Evolutionary conservation across 2,797 vertebrate genomes (phyloP), one percentile per base, ranked within the genome.

Genomic region (Cottoperca gobio): DNA sequence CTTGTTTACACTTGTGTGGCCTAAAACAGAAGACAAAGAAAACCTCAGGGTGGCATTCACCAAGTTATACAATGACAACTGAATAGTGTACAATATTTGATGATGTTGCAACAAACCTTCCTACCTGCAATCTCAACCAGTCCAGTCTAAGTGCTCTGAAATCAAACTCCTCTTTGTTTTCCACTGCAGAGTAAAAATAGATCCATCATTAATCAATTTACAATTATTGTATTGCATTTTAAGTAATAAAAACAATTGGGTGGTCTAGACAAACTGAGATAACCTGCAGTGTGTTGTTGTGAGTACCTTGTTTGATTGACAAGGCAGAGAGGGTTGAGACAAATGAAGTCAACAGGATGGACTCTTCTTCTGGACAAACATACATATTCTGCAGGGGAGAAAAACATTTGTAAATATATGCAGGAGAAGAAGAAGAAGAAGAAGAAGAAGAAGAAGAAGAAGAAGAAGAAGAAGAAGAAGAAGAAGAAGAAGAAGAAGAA

Each of bases 331-430:
- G 89, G 5, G 91, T 93, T 42, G 95, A 97, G 72, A 99, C 97
- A 9, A 99, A 97, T 0, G 97, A 97, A 0, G 94, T 97, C 92
- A 97, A 91, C 72, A 99, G 95, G 66, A 98, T 78, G 0, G 97
- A 99, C 71, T 99, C 97, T 71, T 99, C 97, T 77, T 99, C 97
- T 3, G 97, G 97, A 89, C 97, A 99, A 33, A 99, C 97, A 0
- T 91, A 93, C 71, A 99, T 95, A 83, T 96, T 97, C 97, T 99
- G 82, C 10, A 73, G 85, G 54, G 24, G 24, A 33, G 8, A 50
- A 63, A 21, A 52, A 16, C 0, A 3, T 45, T 12, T 26, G 3
- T 40, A 1, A 23, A 23, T 4, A 4, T 9, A 24, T 35, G 7
- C 3, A 23, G 7, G 58, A 42, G 13, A 40, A 40, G 2, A 3